Evolutionary conservation across 2,113 vertebrate species (phyloP).

Genomic region (Arenaria interpres): DNA sequence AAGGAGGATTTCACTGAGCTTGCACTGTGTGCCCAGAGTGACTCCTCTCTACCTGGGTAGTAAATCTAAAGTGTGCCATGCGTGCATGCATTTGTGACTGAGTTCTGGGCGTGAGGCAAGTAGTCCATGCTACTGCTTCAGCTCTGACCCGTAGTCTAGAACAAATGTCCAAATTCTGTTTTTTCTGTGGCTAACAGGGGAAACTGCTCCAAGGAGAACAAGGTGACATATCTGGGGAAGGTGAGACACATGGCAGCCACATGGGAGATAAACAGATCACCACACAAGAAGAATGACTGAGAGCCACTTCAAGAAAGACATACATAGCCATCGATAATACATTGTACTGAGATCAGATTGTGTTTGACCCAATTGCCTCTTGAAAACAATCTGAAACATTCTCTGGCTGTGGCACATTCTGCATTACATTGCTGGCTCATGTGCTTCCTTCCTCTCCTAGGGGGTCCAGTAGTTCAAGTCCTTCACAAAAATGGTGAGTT

Average conservation of each 20-base stretch:
- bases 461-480: background rate
- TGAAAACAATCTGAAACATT: background rate
- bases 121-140: background rate
- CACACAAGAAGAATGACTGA: background rate
- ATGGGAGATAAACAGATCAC: background rate
- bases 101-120: background rate
- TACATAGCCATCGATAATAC: background rate
- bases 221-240: background rate
- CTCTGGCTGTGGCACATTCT: background rate
- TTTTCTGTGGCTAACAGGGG: background rate
- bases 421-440: background rate
- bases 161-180: background rate
- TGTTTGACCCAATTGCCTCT: background rate
- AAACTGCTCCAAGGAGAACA: background rate
- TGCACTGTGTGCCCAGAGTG: background rate
- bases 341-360: background rate
- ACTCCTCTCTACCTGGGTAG: background rate
- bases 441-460: background rate
- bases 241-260: background rate
- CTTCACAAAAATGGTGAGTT: background rate
- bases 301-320: background rate
- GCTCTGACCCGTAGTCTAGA: background rate
- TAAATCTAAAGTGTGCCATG: background rate
- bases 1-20: background rate
- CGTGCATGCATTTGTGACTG: background rate